Evolutionary conservation across 2,888 invertebrate genomes (phyloP).

Genomic region (Pegoplata infirma): DNA sequence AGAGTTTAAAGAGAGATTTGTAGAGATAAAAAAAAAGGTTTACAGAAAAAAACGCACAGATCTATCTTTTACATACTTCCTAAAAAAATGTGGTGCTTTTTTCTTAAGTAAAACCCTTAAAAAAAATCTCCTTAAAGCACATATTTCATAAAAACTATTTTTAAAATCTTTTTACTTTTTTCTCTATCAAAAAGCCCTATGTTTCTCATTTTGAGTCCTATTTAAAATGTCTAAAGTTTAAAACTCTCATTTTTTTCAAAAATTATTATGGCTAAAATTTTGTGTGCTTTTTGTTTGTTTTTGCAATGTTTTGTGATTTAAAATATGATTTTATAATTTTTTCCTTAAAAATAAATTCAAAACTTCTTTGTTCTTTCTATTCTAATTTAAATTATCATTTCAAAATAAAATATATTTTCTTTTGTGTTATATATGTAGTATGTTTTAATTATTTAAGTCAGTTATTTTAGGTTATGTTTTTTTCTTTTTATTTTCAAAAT

Average conservation of each 20-base stretch:
- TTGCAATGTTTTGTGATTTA: slow-evolving; percentile 53
- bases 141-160: slow-evolving; percentile 13
- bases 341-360: slow-evolving; percentile 14
- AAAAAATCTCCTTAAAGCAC: slow-evolving; percentile 13
- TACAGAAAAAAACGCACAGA: slow-evolving; percentile 35
- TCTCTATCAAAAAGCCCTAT: background rate
- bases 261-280: slow-evolving; percentile 13
- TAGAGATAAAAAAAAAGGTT: slow-evolving; percentile 5
- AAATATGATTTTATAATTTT: slow-evolving; percentile 53
- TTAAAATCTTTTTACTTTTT: background rate
- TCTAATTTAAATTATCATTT: slow-evolving; percentile 3
- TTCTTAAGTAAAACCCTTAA: slow-evolving; percentile 14
- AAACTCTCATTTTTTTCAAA: background rate
- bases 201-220: background rate
- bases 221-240: background rate
- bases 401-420: slow-evolving; percentile 9
- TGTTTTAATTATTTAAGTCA: slow-evolving; percentile 31
- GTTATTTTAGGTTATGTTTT: slow-evolving; percentile 23
- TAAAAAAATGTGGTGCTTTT: slow-evolving; percentile 54
- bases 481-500: slow-evolving; percentile 23
- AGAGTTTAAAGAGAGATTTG: slow-evolving; percentile 59
- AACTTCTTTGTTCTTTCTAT: slow-evolving; percentile 12
- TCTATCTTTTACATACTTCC: slow-evolving; percentile 21
- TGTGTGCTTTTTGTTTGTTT: slow-evolving; percentile 40
- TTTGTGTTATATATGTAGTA: slow-evolving; percentile 45